Percentiles rank a stretch among this genome's conserved stretches.
phyloP scores from a whole-genome alignment of 1,140 invertebrate species.

The Brachystomella parvula region DNA sequence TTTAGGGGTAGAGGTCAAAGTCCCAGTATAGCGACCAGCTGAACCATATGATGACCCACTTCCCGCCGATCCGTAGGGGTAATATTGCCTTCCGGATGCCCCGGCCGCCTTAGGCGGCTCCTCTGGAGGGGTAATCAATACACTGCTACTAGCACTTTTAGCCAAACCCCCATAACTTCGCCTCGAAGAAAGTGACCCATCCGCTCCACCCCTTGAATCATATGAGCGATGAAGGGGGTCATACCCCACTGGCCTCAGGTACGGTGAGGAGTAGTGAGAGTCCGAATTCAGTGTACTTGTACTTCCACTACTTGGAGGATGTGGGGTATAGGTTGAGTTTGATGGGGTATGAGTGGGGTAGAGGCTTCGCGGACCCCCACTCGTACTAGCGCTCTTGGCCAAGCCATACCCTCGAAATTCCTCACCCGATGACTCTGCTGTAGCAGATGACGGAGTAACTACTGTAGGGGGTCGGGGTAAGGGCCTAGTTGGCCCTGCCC shows the following conservation, averaged over 20 bases:
- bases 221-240: neutral
- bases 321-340: neutral
- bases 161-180: slow-evolving; percentile 34
- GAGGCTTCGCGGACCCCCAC: slow-evolving; percentile 9
- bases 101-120: neutral
- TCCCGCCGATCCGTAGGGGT: neutral
- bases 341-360: neutral
- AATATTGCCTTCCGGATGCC: neutral
- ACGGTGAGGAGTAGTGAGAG: slow-evolving; percentile 1
- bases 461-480: neutral
- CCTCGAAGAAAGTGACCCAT: slow-evolving; percentile 19
- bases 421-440: too few relatives aligned
- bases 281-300: neutral
- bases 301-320: neutral
- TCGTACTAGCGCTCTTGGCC: slow-evolving; percentile 34
- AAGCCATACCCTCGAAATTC: slow-evolving; percentile 31
- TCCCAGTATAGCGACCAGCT: neutral
- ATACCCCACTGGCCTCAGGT: neutral
- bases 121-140: too few relatives aligned
- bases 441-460: neutral
- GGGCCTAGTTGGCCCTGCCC: neutral
- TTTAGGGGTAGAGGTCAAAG: too few relatives aligned
- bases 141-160: slow-evolving; percentile 36
- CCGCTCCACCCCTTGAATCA: neutral
- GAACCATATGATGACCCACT: slow-evolving; percentile 1